A percentile compares a stretch with the other conserved stretches of the same genome.
phyloP scores from a whole-genome alignment of 2,113 vertebrate genomes.

The Eurypyga helias region DNA sequence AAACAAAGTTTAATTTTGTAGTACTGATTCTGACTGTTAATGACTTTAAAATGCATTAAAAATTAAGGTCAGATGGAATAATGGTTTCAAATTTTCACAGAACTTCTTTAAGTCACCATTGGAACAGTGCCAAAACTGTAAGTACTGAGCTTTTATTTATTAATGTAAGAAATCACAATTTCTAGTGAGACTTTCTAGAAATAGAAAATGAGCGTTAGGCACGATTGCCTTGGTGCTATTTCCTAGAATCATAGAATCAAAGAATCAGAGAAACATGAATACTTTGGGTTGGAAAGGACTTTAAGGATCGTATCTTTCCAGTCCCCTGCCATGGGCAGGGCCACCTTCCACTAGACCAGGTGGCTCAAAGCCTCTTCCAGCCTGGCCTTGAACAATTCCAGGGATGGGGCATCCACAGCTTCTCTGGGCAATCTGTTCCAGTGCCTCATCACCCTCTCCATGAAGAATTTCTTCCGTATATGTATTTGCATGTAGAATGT shows the following conservation, averaged over 20 bases:
- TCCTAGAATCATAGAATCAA: too few species aligned
- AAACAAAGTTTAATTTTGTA: background rate
- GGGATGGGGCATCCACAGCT: too few species aligned
- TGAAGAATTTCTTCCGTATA: too few species aligned
- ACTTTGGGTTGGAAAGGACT: too few species aligned
- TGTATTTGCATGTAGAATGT: background rate
- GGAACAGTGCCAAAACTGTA: background rate
- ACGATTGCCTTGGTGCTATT: background rate
- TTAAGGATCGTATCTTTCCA: too few species aligned
- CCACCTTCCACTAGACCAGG: too few species aligned
- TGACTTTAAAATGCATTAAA: background rate
- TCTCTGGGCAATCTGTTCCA: too few species aligned
- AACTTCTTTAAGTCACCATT: background rate
- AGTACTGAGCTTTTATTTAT: background rate
- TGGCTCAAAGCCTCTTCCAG: too few species aligned
- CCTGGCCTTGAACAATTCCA: too few species aligned
- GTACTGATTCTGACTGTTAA: background rate
- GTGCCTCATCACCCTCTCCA: too few species aligned
- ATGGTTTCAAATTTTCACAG: background rate
- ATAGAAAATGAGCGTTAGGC: background rate
- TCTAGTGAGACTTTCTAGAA: background rate
- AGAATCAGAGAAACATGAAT: too few species aligned
- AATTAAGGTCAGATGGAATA: background rate
- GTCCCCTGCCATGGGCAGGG: too few species aligned
- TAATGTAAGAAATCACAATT: background rate